These are phyloP conservation scores for Drosophila sturtevanti DNA, from an alignment of 1,140 invertebrate genomes.

Conservation along the genomic window DNA sequence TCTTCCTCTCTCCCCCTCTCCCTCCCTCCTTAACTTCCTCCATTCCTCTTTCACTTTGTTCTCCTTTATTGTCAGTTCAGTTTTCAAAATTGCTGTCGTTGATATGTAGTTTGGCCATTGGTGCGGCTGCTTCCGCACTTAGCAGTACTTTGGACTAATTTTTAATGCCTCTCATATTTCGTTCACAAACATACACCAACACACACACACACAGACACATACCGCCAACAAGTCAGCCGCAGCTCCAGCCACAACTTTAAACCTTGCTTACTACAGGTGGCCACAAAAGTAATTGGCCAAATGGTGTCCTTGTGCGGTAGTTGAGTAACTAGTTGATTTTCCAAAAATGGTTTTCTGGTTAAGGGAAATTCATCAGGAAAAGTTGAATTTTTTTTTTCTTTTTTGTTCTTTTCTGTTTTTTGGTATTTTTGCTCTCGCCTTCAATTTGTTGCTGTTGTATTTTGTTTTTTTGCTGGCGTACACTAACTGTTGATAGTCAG, in stretches of 20 bases:
- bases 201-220: constrained; percentile 1
- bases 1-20: too few species aligned
- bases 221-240: constrained; percentile 29
- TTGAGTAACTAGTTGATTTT: constrained; percentile 40
- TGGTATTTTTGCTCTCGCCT: background rate
- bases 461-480: background rate
- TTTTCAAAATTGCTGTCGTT: constrained; percentile 33
- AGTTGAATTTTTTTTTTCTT: constrained; percentile 7
- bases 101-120: constrained; percentile 47
- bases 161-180: constrained; percentile 74
- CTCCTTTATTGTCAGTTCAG: background rate
- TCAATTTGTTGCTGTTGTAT: background rate
- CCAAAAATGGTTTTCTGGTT: constrained; percentile 19
- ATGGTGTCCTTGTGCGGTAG: constrained; percentile 21
- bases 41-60: too few species aligned
- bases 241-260: constrained; percentile 9
- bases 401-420: background rate
- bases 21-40: too few species aligned
- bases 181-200: constrained; percentile 1
- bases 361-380: constrained; percentile 33
- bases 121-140: constrained; percentile 63
- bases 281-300: constrained; percentile 64
- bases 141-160: constrained; percentile 76
- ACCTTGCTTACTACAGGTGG: constrained; percentile 49
- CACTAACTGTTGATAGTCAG: constrained; percentile 1